These are phyloP conservation scores for Hucho hucho DNA, from an alignment of 2,113 vertebrate species.

Conservation along the genomic window DNA sequence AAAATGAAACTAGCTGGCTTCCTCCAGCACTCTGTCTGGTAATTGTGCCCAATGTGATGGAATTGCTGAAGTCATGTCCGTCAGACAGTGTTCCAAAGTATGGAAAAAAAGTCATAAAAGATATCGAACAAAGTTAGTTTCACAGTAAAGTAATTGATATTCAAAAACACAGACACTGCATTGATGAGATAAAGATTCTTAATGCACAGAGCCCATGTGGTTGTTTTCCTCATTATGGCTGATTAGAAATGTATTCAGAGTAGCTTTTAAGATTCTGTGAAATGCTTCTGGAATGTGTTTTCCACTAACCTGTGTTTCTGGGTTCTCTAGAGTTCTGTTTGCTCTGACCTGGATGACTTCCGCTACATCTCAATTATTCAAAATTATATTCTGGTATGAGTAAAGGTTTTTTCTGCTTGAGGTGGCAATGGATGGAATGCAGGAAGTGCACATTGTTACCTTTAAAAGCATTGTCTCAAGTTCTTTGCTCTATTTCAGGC, in stretches of 20 bases:
- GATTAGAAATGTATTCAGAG: constrained; percentile 6
- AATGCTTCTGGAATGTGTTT: neutral
- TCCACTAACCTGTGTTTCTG: neutral
- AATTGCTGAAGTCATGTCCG: constrained; percentile 38
- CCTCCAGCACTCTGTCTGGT: constrained; percentile 60
- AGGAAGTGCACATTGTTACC: neutral
- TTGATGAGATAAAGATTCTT: constrained; percentile 7
- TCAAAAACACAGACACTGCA: constrained; percentile 31
- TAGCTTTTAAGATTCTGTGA: constrained; percentile 3
- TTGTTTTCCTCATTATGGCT: constrained; percentile 24
- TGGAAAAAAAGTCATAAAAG: constrained; percentile 22
- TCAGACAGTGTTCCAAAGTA: constrained; percentile 1
- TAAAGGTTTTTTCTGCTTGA: neutral
- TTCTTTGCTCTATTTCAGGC: neutral
- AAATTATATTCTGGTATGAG: neutral
- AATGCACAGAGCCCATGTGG: neutral
- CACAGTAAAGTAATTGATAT: constrained; percentile 39
- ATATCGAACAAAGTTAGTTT: neutral
- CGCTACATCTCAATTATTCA: neutral
- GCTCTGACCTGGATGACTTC: neutral
- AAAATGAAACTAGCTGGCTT: constrained; percentile 53
- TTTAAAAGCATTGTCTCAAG: neutral
- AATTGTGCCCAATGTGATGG: constrained; percentile 39
- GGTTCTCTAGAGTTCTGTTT: neutral
- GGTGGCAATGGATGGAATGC: neutral